Evolutionary conservation across 2,113 vertebrate species (phyloP).

Genomic region (Notarius quadriscutis): DNA sequence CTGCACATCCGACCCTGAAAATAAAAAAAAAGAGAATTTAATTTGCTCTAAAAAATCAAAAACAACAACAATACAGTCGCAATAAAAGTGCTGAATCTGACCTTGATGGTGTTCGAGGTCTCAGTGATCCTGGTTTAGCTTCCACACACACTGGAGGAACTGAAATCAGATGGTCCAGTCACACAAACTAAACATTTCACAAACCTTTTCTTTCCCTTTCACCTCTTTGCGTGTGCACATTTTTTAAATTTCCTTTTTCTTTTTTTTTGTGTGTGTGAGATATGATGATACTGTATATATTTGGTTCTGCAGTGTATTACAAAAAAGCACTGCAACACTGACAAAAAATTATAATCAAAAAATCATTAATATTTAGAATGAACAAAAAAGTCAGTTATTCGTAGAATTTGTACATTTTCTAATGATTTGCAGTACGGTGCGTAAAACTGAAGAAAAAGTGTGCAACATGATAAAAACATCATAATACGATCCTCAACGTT

Average conservation of each 20-base stretch:
- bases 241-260: neutral
- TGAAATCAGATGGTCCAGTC: constrained; percentile 14
- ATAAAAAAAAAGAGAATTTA: neutral
- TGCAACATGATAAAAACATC: too few species aligned
- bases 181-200: neutral
- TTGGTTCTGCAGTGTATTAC: neutral
- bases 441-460: too few species aligned
- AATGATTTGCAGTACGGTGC: too few species aligned
- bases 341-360: too few species aligned
- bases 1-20: constrained; percentile 12
- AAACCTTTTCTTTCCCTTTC: neutral
- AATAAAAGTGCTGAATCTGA: constrained; percentile 3
- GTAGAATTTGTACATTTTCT: too few species aligned
- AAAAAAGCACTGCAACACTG: neutral
- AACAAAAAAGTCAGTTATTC: neutral
- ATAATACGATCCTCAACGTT: neutral
- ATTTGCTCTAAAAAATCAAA: neutral
- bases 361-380: too few species aligned
- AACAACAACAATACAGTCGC: neutral
- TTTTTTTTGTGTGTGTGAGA: neutral
- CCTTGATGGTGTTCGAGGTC: constrained; percentile 22
- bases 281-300: neutral
- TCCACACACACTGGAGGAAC: neutral
- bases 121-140: neutral
- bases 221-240: neutral